phyloP scores from a whole-genome alignment of 2,888 invertebrate species.

The Amphipyra berbera region DNA sequence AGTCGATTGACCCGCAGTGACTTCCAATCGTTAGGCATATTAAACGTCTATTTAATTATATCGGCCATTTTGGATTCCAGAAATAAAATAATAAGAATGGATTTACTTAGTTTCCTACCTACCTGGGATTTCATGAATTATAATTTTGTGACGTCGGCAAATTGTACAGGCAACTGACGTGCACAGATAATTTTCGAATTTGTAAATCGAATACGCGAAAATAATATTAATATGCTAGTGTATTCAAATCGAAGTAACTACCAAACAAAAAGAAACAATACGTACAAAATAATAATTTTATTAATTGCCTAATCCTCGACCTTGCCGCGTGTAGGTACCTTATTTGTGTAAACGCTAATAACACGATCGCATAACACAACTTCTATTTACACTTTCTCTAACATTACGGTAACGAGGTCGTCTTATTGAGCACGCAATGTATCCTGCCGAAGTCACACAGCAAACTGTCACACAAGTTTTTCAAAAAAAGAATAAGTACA shows the following conservation, averaged over 20 bases:
- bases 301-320: constrained; percentile 60
- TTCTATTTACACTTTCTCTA: constrained; percentile 71
- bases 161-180: neutral
- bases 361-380: constrained; percentile 59
- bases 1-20: constrained; percentile 46
- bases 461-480: constrained; percentile 55
- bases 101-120: neutral
- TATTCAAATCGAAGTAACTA: constrained; percentile 10
- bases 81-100: neutral
- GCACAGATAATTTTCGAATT: neutral
- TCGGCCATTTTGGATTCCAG: constrained; percentile 30
- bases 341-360: constrained; percentile 50
- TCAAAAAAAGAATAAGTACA: constrained; percentile 51
- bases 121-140: neutral
- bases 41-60: constrained; percentile 39
- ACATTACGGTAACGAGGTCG: constrained; percentile 65
- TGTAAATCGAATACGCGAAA: constrained; percentile 3
- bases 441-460: constrained; percentile 51
- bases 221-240: constrained; percentile 4
- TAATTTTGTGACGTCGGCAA: neutral
- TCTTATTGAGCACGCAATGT: constrained; percentile 69
- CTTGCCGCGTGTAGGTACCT: constrained; percentile 54
- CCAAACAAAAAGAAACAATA: constrained; percentile 27
- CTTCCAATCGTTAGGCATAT: constrained; percentile 41
- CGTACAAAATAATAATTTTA: constrained; percentile 38